Evolutionary conservation across 2,797 vertebrate species (phyloP), one percentile per base, ranked within the genome.

Genomic region (Craterocephalus amniculus): DNA sequence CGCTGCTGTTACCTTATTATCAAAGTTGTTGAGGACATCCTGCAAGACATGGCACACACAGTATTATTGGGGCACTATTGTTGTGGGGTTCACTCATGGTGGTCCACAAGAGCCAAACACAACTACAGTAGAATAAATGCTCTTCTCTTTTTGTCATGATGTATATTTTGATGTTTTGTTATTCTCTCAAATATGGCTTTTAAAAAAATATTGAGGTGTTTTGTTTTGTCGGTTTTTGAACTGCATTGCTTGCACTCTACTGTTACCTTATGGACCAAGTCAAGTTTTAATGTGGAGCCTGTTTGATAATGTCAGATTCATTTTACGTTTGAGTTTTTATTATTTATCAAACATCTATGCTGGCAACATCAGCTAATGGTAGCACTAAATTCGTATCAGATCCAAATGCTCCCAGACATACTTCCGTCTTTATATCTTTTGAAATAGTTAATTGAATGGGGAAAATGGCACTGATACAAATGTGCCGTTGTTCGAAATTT

Each of bases 381-480:
- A 34, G 26, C 63, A 13, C 27, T 40, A 60, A 24, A 55, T 61
- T 35, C 26, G 69, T 8, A 63, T 38, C 49, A 18, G 24, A 70
- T 38, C 14, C 51, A 48, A 57, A 48, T 60, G 32, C 49, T 22
- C 13, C 16, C 20, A 45, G 12, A 36, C 49, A 49, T 20, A 2
- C 64, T 52, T 52, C 14, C 58, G 59, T 58, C 31, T 45, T 51
- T 27, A 32, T 16, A 3, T 51, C 10, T 32, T 40, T 48, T 34
- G 24, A 60, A 70, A 67, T 58, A 26, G 12, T 14, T 27, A 24
- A 38, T 16, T 58, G 0, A 34, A 66, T 6, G 1, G 2, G 5
- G n/a, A 48, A 48, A 20, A 9, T 24, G 29, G 22, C 29, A 20
- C 43, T 22, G 18, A 70, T 3, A 16, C 29, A 57, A 31, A 34